phyloP scores from a whole-genome alignment of 2,113 vertebrate species.

The Setophaga kirtlandii region DNA sequence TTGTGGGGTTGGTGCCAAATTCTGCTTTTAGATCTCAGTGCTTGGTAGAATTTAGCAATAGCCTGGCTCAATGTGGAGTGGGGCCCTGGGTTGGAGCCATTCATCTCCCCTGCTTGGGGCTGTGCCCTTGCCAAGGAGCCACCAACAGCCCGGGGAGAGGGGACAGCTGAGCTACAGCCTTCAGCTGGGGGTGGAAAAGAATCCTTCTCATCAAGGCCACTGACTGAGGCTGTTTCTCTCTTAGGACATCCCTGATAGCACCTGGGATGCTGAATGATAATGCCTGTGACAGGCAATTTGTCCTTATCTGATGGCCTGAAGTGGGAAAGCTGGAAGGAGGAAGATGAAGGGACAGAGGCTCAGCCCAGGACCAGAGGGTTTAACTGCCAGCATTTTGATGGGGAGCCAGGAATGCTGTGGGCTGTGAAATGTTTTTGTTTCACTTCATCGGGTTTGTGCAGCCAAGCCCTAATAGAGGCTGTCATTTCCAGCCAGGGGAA shows the following conservation, averaged over 20 bases:
- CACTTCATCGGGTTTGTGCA: neutral
- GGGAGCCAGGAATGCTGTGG: slow-evolving; percentile 52
- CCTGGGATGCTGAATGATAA: neutral
- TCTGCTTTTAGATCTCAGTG: neutral
- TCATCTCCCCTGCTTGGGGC: neutral
- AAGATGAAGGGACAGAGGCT: neutral
- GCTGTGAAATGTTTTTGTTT: slow-evolving; percentile 64
- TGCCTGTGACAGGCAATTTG: neutral
- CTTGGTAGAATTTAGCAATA: neutral
- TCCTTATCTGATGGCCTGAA: slow-evolving; percentile 16
- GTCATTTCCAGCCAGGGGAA: neutral
- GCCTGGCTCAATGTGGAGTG: neutral
- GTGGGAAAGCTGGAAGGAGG: neutral
- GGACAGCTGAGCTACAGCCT: neutral
- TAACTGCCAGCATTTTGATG: slow-evolving; percentile 10
- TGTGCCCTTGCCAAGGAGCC: neutral
- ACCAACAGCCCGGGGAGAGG: neutral
- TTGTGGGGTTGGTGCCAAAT: neutral
- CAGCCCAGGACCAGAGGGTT: neutral
- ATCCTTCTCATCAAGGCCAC: neutral
- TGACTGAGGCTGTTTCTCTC: neutral
- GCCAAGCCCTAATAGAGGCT: slow-evolving; percentile 20
- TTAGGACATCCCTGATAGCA: neutral
- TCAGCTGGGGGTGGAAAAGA: neutral
- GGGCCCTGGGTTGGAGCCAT: neutral